phyloP scores from a whole-genome alignment of 2,113 vertebrate genomes.

The Ceyx margarethae region DNA sequence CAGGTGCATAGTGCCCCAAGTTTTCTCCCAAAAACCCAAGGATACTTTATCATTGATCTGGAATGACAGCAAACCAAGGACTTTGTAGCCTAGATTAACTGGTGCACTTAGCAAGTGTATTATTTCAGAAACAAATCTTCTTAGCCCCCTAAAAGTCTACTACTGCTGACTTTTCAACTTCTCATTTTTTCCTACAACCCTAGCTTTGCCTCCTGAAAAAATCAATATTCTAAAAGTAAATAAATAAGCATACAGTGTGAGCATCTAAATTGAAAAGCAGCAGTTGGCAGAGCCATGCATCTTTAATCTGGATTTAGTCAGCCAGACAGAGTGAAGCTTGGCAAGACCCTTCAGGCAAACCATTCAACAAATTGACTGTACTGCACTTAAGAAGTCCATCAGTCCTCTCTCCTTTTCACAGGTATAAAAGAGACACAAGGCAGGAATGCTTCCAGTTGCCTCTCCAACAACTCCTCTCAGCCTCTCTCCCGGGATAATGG shows the following conservation, averaged over 20 bases:
- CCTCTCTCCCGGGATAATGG: neutral
- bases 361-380: neutral
- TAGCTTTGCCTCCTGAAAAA: constrained; percentile 21
- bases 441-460: neutral
- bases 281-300: constrained; percentile 8
- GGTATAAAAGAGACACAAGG: neutral
- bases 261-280: constrained; percentile 13
- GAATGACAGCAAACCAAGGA: neutral
- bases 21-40: neutral
- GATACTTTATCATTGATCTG: neutral
- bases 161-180: neutral
- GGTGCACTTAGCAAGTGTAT: neutral
- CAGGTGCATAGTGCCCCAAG: neutral
- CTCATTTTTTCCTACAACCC: neutral
- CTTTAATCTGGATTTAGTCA: constrained; percentile 43
- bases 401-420: neutral
- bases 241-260: neutral
- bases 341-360: constrained; percentile 1
- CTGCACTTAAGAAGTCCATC: neutral
- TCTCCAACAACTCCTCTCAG: neutral
- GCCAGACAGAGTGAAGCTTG: neutral
- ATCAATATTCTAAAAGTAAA: constrained; percentile 49
- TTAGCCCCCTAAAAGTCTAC: neutral
- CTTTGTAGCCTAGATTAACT: neutral
- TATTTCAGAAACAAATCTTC: neutral